Conservation (phyloP, 2,888 invertebrate genomes). For the Sarcophaga caerulescens region DNA sequence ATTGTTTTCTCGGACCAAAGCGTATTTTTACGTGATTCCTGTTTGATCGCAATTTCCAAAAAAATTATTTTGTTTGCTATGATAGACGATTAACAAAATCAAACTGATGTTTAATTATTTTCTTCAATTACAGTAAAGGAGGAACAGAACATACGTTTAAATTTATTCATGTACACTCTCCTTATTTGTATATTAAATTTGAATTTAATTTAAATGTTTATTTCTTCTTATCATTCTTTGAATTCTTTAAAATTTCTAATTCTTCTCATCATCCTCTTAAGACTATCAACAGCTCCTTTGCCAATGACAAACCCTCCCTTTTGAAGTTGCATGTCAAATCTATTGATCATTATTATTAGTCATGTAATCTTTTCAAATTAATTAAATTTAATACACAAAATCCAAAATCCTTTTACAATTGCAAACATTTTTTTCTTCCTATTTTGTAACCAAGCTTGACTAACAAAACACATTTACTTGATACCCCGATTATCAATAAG, state of each 20-base stretch:
- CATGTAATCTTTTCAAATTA: constrained; percentile 64
- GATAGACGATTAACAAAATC: no score
- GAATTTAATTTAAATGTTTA: no score
- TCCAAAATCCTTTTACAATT: constrained; percentile 22
- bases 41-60: no score
- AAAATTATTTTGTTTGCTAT: no score
- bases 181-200: no score
- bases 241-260: not conserved
- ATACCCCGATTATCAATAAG: not conserved
- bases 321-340: constrained; percentile 59
- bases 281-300: not conserved
- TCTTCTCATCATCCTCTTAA: not conserved
- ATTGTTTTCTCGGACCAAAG: no score
- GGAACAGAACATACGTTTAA: no score
- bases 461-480: not conserved
- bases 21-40: no score
- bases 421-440: not conserved
- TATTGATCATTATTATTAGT: constrained; percentile 62
- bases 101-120: no score
- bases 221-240: no score
- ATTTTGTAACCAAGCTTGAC: not conserved
- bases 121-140: no score
- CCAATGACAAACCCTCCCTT: constrained; percentile 21
- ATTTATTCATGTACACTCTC: no score
- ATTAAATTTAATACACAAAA: constrained; percentile 42